phyloP scores from a whole-genome alignment of 2,797 vertebrate species.

The Stomatorhinus walkeri region DNA sequence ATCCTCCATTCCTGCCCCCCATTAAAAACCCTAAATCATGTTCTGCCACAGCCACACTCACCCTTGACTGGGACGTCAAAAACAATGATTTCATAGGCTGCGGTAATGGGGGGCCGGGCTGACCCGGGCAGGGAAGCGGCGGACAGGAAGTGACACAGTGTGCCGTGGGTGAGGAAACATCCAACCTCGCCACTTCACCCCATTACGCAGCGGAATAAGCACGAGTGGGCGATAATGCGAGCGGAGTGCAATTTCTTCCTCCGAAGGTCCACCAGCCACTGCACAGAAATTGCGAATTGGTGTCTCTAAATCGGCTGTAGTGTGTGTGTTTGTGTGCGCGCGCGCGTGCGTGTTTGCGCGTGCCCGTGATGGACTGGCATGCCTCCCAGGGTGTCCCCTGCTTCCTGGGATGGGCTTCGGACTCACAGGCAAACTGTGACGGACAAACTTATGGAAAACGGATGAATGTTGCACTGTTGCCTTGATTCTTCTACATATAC shows the following conservation, averaged over 20 bases:
- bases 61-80: background rate
- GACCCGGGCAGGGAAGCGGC: background rate
- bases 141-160: background rate
- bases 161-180: background rate
- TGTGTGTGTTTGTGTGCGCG: background rate
- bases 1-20: background rate
- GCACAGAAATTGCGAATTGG: background rate
- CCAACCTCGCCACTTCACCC: constrained; percentile 4
- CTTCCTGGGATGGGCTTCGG: background rate
- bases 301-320: too few relatives aligned
- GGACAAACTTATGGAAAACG: background rate
- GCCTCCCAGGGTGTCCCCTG: background rate
- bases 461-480: background rate
- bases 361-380: background rate
- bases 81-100: constrained; percentile 6
- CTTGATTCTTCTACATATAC: background rate
- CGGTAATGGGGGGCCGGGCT: background rate
- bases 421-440: background rate
- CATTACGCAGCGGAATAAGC: background rate
- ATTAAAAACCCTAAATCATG: background rate
- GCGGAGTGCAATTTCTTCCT: background rate
- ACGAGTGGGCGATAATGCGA: background rate
- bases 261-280: background rate
- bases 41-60: background rate
- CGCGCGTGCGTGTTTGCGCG: background rate